Evolutionary conservation across 2,113 vertebrate species (phyloP), one percentile per base, ranked within the genome.

Genomic region (Eolophus roseicapilla): DNA sequence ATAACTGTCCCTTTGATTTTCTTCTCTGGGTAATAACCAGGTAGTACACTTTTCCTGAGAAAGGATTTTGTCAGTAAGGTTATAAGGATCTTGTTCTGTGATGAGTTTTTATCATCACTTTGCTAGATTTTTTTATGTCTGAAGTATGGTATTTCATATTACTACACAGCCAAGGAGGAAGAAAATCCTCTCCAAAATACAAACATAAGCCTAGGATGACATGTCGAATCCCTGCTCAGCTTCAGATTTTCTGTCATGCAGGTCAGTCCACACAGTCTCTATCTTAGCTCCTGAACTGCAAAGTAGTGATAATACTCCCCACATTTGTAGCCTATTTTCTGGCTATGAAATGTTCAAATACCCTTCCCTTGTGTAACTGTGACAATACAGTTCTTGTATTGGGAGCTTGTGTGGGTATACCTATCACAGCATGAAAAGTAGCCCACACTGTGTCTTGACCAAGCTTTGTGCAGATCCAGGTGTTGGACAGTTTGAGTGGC

Each of bases 61-160:
- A 71, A 75, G 13, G 27, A 53, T 81, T 81, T 88, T 77, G 6
- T 39, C n/a, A 70, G 44, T 47, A 64, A 52, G 4, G 4, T 11
- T 52, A 31, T 31, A 44, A 65, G 12, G 18, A 44, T 67, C 6
- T 77, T 55, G 16, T 84, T 74, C 50, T 59, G n/a, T 4, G 28
- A n/a, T 65, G 14, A 81, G 12, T 47, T 90, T 94, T 90, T 63
- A 74, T 52, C 29, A 31, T 19, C 7, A 13, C 52, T 73, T 77
- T 53, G 8, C 3, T 39, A 3, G 0, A 0, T 4, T 46, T 21
- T 69, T 75, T 75, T 16, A n/a, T 47, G 7, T n/a, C 31, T 67
- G 20, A 44, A 63, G 6, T 46, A 35, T 63, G 19, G 12, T 55
- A 73, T 77, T 88, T 17, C 59, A 47, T 24, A 9, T 49, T 86